These are phyloP conservation scores for Pristiophorus japonicus DNA, from an alignment of 2,113 vertebrate genomes.

Conservation along the genomic window DNA sequence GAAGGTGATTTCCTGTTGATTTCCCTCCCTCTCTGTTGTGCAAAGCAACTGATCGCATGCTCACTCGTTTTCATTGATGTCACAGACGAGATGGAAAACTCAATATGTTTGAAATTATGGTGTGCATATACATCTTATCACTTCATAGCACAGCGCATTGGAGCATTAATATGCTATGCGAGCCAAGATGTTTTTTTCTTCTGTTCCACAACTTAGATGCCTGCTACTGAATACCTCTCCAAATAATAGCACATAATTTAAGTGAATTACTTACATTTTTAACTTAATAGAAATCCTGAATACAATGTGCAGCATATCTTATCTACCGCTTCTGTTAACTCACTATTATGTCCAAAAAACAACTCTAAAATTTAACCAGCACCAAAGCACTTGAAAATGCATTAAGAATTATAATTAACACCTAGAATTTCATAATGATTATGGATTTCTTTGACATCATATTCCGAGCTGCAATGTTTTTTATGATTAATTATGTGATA, in stretches of 20 bases:
- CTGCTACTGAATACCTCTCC: background rate
- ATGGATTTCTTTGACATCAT: conserved; percentile 19
- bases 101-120: background rate
- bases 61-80: background rate
- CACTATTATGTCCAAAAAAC: background rate
- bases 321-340: background rate
- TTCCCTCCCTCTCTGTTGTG: background rate
- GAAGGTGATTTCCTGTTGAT: background rate
- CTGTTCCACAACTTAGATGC: background rate
- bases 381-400: background rate
- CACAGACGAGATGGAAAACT: background rate
- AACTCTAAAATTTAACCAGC: background rate
- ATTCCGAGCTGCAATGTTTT: conserved; percentile 23
- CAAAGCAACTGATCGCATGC: background rate
- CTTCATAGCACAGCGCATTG: background rate
- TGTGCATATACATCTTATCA: background rate
- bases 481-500: conserved; percentile 30
- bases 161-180: background rate
- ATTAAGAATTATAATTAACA: conserved; percentile 30
- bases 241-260: background rate
- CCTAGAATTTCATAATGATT: conserved; percentile 22
- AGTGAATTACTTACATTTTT: background rate
- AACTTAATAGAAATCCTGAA: background rate
- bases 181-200: background rate
- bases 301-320: background rate